Evolutionary conservation across 2,888 invertebrate genomes (phyloP).

Genomic region (Cerastis rubricosa): DNA sequence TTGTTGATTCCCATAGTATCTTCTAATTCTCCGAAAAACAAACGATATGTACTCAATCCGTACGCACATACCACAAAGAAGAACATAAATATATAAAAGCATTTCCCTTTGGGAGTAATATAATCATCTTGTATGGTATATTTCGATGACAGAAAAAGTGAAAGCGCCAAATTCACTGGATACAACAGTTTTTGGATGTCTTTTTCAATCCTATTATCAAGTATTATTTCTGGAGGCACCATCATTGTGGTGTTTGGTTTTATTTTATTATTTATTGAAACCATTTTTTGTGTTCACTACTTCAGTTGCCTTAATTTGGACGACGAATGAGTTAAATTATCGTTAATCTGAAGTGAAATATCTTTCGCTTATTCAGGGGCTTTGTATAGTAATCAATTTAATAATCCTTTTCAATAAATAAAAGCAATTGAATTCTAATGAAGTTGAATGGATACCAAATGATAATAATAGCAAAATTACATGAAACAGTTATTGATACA

Average conservation of each 20-base stretch:
- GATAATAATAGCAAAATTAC: conserved; percentile 12
- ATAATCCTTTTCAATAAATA: not conserved
- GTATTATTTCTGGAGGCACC: conserved; percentile 31
- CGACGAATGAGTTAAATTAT: conserved; percentile 4
- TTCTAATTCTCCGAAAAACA: conserved; percentile 11
- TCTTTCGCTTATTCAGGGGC: no score
- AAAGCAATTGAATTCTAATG: conserved; percentile 1
- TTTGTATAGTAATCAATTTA: conserved; percentile 16
- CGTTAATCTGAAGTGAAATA: not conserved
- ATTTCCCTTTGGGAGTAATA: conserved; percentile 44
- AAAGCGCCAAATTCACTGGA: conserved; percentile 48
- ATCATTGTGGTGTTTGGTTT: not conserved
- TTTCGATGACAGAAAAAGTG: conserved; percentile 49
- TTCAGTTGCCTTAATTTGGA: not conserved
- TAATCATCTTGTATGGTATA: conserved; percentile 43
- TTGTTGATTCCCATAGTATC: conserved; percentile 2
- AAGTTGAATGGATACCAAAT: not conserved
- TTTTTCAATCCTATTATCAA: conserved; percentile 51
- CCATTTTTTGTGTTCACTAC: conserved; percentile 11
- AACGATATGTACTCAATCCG: conserved; percentile 3
- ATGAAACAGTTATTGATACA: not conserved
- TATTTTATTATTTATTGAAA: not conserved
- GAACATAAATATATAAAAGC: not conserved
- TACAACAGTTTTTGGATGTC: conserved; percentile 45
- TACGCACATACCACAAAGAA: conserved; percentile 1